phyloP scores from a whole-genome alignment of 1,140 invertebrate genomes.

The Drosophila funebris region DNA sequence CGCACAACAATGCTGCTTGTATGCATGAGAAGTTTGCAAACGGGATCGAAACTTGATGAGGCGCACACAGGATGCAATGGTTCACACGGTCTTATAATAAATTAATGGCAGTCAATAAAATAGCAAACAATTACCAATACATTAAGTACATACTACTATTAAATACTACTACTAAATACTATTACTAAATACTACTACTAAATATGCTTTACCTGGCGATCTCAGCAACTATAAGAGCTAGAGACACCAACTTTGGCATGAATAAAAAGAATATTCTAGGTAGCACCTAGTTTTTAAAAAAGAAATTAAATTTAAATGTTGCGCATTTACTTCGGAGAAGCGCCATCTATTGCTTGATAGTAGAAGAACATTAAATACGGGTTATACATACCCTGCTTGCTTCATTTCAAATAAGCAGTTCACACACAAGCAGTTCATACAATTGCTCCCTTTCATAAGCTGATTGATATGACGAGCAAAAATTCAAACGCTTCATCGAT shows the following conservation, averaged over 20 bases:
- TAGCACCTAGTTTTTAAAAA: too few relatives aligned
- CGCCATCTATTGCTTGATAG: background rate
- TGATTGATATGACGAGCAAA: background rate
- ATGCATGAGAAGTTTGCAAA: constrained; percentile 66
- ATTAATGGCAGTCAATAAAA: background rate
- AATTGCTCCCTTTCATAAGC: background rate
- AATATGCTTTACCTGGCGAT: too few relatives aligned
- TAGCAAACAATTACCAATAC: too few relatives aligned
- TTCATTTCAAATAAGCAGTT: background rate
- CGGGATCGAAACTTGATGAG: constrained; percentile 57
- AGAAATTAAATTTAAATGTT: background rate
- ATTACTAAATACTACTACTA: too few relatives aligned
- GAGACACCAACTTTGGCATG: too few relatives aligned
- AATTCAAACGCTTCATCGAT: constrained; percentile 9
- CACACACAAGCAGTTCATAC: background rate
- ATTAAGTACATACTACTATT: too few relatives aligned
- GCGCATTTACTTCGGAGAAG: background rate
- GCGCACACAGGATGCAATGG: constrained; percentile 41
- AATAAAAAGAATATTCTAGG: too few relatives aligned
- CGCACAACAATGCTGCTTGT: constrained; percentile 66
- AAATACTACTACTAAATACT: too few relatives aligned
- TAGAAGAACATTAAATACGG: too few relatives aligned
- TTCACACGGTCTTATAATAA: constrained; percentile 52
- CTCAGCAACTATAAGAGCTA: too few relatives aligned
- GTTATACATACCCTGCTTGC: background rate